Percentiles rank a stretch among this genome's conserved stretches.
These are phyloP conservation scores for Nasonia oneida DNA, from an alignment of 2,888 invertebrate species.

Conservation along the genomic window DNA sequence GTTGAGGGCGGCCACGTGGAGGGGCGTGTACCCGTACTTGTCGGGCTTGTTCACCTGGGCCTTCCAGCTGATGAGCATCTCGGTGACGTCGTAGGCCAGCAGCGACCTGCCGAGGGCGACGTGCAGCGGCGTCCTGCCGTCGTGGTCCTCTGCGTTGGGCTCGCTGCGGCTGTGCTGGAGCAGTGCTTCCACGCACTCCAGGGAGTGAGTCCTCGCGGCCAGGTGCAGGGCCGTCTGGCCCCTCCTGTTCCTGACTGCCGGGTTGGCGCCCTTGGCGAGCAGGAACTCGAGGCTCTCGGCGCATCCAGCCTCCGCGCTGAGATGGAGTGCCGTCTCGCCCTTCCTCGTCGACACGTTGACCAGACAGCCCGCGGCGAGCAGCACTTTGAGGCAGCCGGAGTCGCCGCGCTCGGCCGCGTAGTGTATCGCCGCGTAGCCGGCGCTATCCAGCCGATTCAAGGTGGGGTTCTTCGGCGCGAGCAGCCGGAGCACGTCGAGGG, in stretches of 20 bases:
- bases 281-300: constrained; percentile 89
- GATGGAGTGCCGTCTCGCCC: constrained; percentile 89
- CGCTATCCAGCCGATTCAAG: constrained; percentile 87
- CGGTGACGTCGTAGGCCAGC: constrained; percentile 89
- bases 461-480: constrained; percentile 88
- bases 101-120: constrained; percentile 92
- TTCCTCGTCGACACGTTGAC: constrained; percentile 87
- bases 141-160: constrained; percentile 89
- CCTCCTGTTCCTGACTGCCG: constrained; percentile 87
- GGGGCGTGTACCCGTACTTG: constrained; percentile 91
- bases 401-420: constrained; percentile 90
- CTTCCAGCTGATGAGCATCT: constrained; percentile 88
- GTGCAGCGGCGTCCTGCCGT: constrained; percentile 90
- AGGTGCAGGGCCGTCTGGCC: constrained; percentile 93
- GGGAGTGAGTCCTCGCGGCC: constrained; percentile 89
- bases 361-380: constrained; percentile 87
- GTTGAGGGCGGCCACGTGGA: constrained; percentile 92
- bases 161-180: constrained; percentile 87
- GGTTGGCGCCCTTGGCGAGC: constrained; percentile 87
- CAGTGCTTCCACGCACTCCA: constrained; percentile 90
- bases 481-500: constrained; percentile 88
- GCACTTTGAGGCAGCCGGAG: constrained; percentile 86
- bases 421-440: constrained; percentile 90
- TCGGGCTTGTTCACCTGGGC: constrained; percentile 92
- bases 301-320: constrained; percentile 94